Evolutionary conservation across 2,797 vertebrate genomes (phyloP).

Genomic region (Xenentodon cancila): DNA sequence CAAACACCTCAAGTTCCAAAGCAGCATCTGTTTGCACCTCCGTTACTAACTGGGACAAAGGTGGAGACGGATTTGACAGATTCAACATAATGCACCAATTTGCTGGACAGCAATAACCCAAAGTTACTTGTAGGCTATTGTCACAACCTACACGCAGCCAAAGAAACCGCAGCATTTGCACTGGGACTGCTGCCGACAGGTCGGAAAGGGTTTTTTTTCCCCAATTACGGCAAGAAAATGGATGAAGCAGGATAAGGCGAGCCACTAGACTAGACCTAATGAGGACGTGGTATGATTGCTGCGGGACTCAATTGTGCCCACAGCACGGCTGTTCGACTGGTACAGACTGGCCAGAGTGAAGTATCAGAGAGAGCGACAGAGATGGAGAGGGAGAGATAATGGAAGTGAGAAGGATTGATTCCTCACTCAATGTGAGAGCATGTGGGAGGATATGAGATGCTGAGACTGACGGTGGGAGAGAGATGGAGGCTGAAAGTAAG

Average conservation of each 20-base stretch:
- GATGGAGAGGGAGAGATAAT: constrained; percentile 67
- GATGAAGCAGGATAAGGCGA: constrained; percentile 52
- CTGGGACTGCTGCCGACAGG: constrained; percentile 47
- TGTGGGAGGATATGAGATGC: constrained; percentile 76
- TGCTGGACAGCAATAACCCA: constrained; percentile 25
- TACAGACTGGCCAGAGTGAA: constrained; percentile 64
- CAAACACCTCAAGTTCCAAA: constrained; percentile 2
- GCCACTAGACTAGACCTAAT: constrained; percentile 60
- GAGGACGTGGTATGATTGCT: constrained; percentile 61
- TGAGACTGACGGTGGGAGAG: constrained; percentile 63
- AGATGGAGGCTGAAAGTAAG: constrained; percentile 51
- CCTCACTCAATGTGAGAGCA: constrained; percentile 74
- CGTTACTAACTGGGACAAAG: constrained; percentile 15
- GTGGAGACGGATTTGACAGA: constrained; percentile 13
- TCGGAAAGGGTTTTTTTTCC: constrained; percentile 40
- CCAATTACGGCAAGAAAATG: constrained; percentile 56
- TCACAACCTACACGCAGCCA: constrained; percentile 36
- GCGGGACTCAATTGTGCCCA: constrained; percentile 57
- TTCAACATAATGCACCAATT: constrained; percentile 27
- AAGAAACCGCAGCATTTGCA: constrained; percentile 50
- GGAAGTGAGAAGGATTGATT: constrained; percentile 77
- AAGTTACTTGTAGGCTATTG: constrained; percentile 19
- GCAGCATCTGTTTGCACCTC: not conserved
- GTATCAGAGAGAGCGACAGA: constrained; percentile 59
- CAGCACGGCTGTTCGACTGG: constrained; percentile 57